Percentiles rank a stretch among this genome's conserved stretches.
Conservation (phyloP, 2,888 invertebrate species). For the Chalcis sispes region DNA sequence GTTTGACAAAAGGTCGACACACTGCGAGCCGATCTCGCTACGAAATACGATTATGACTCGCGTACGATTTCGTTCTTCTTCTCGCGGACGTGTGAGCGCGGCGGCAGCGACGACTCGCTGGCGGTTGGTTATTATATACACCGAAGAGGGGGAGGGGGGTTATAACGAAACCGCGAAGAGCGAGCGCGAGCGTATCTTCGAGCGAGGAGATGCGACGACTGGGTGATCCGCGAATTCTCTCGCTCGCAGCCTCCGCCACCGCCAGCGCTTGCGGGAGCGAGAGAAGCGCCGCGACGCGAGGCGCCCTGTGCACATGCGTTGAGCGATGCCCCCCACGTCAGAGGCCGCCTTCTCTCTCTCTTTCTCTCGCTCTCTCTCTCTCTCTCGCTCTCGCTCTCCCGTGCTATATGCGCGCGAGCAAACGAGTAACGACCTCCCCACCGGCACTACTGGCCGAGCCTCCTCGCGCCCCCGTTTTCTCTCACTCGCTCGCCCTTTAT, state of each 20-base stretch:
- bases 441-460: conserved; percentile 25
- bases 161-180: too few relatives aligned
- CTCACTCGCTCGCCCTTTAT: conserved; percentile 7
- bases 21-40: too few relatives aligned
- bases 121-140: too few relatives aligned
- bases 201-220: conserved; percentile 62
- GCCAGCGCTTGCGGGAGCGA: conserved; percentile 69
- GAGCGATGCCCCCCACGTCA: conserved; percentile 64
- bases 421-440: conserved; percentile 55
- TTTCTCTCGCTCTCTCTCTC: conserved; percentile 56
- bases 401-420: too few relatives aligned
- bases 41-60: too few relatives aligned
- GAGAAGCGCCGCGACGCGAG: conserved; percentile 74
- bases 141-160: too few relatives aligned
- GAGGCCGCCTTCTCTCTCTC: conserved; percentile 58
- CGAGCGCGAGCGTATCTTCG: conserved; percentile 67
- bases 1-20: too few relatives aligned
- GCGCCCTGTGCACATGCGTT: conserved; percentile 76
- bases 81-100: background rate
- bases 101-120: background rate
- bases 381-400: conserved; percentile 55
- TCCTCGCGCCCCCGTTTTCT: conserved; percentile 39
- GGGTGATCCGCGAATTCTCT: conserved; percentile 73
- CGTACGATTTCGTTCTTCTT: too few relatives aligned
- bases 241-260: conserved; percentile 69